phyloP scores from a whole-genome alignment of 2,888 invertebrate genomes.

The Drosophila ezoana region DNA sequence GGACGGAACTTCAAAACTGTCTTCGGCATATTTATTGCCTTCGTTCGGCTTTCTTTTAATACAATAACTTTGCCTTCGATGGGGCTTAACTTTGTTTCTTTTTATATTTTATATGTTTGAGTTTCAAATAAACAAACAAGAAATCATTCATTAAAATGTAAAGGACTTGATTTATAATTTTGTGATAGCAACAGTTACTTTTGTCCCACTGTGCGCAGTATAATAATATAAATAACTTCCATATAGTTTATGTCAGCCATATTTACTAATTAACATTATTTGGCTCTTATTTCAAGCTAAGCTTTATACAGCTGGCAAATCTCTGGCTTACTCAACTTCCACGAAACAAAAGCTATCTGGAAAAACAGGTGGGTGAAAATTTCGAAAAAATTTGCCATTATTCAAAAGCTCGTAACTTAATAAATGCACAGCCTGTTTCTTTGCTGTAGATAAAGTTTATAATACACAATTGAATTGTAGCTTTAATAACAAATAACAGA shows the following conservation, averaged over 20 bases:
- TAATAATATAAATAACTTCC: not conserved
- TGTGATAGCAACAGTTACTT: not conserved
- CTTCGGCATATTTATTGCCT: constrained; percentile 60
- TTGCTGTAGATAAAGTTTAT: too few relatives aligned
- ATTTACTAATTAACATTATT: not conserved
- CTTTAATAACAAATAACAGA: too few relatives aligned
- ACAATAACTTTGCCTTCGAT: constrained; percentile 39
- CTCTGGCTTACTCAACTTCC: too few relatives aligned
- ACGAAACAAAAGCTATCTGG: not conserved
- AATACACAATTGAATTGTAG: too few relatives aligned
- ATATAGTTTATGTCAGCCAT: not conserved
- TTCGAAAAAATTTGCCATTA: not conserved
- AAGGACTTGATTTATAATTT: not conserved
- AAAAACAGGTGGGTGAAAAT: not conserved
- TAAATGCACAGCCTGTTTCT: too few relatives aligned
- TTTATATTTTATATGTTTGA: constrained; percentile 16
- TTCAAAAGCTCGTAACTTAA: too few relatives aligned
- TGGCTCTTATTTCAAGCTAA: not conserved
- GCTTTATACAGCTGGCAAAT: not conserved
- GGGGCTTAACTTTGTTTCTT: constrained; percentile 28
- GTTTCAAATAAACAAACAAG: constrained; percentile 33
- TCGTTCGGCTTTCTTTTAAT: constrained; percentile 35
- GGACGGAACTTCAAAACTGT: constrained; percentile 23
- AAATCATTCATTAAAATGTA: not conserved
- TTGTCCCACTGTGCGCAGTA: not conserved